Base-by-base conservation (phyloP, 2,113 vertebrate genomes). In the Falco punctatus region DNA sequence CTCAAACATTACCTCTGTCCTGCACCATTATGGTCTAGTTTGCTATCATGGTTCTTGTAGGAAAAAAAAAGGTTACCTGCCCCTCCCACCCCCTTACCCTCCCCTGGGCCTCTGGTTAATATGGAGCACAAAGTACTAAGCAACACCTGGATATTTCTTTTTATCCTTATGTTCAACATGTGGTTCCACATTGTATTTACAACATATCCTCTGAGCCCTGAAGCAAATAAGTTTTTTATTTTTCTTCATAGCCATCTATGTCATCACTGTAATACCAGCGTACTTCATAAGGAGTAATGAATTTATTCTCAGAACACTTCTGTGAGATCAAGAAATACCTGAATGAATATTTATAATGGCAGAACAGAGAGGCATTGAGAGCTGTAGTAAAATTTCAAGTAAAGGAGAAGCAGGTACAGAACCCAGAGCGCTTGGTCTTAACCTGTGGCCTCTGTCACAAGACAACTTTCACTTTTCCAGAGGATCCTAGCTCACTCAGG, bases 121-220 rank as follows among this genome's bases (percentile, higher is more conserved):
- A 86, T 11, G 26, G 24, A 28, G 61, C 57, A 92, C 52, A 89
- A 91, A 84, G 49, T 65, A 33, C 40, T 94, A 80, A 91, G 65
- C 30, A 94, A 79, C 88, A 93, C 81, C 77, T 94, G 91, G 65
- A 85, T 85, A 75, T 94, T 94, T 93, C 81, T 92, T 96, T 94
- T 92, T 44, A 93, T 94, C 88, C 67, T 94, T 59, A 26, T 54
- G 73, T 89, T 94, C 92, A 97, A 86, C 88, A 84, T 84, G 57
- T 89, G 80, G 61, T 61, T 91, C 58, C 33, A 94, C 30, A 30
- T 27, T 81, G 78, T 95, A 79, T 94, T 91, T 92, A 85, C 0
- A 1, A 79, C 13, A 44, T 70, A 84, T 33, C 54, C 44, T 94
- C 46, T 44, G 77, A 95, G 38, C 33, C 70, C 78, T 80, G 54